phyloP scores from a whole-genome alignment of 2,888 invertebrate genomes.

The Cecidostiba fungosa region DNA sequence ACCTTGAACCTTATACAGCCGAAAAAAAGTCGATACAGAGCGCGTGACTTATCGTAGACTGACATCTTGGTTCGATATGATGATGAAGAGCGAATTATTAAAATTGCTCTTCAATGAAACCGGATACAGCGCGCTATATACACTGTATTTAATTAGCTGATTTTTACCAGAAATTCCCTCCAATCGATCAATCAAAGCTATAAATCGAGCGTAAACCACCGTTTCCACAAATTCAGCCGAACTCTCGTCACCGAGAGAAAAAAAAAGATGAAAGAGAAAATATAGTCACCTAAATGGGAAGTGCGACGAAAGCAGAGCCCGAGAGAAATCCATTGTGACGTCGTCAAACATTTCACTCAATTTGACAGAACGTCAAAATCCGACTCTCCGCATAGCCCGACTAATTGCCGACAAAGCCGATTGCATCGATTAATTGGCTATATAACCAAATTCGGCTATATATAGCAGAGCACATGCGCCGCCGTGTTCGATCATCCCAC shows the following conservation, averaged over 20 bases:
- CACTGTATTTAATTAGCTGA: not conserved
- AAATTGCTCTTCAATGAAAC: not conserved
- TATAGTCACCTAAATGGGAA: not conserved
- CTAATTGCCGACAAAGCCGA: constrained; percentile 42
- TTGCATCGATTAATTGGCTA: constrained; percentile 52
- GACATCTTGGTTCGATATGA: not conserved
- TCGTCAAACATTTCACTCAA: not conserved
- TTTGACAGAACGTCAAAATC: constrained; percentile 8
- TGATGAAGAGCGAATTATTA: constrained; percentile 41
- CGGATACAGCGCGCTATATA: not conserved
- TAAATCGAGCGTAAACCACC: no score
- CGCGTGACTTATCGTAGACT: not conserved
- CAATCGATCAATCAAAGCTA: not conserved
- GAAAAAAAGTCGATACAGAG: constrained; percentile 33
- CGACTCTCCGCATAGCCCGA: not conserved
- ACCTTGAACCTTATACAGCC: constrained; percentile 49
- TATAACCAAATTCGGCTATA: constrained; percentile 20
- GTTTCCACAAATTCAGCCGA: no score
- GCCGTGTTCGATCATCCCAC: not conserved
- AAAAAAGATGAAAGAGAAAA: not conserved
- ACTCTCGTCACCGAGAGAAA: no score
- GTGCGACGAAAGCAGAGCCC: not conserved
- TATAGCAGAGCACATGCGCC: constrained; percentile 24
- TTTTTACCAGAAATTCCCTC: not conserved
- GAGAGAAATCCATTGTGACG: not conserved